Evolutionary conservation across 2,113 vertebrate genomes (phyloP).

Genomic region (Paramormyrops kingsleyae): DNA sequence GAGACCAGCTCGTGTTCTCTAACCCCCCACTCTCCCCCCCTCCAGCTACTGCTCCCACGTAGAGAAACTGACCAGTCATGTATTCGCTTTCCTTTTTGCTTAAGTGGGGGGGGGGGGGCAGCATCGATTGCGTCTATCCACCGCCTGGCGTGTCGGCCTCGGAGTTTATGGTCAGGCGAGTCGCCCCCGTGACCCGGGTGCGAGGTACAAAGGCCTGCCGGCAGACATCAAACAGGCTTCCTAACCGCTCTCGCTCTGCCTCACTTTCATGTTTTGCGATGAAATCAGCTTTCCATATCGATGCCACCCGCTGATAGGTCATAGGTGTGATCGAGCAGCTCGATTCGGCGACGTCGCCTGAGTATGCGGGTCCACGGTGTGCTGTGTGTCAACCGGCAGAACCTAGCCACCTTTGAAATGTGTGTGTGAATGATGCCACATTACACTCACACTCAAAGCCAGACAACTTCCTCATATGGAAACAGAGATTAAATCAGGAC

Average conservation of each 20-base stretch:
- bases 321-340: neutral
- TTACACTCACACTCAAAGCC: neutral
- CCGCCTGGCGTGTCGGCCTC: conserved; percentile 3
- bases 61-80: neutral
- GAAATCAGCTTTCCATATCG: neutral
- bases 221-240: neutral
- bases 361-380: neutral
- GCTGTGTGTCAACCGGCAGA: neutral
- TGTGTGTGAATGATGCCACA: neutral
- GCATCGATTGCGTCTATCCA: neutral
- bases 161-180: neutral
- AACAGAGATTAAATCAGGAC: neutral
- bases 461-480: neutral
- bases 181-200: neutral
- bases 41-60: neutral
- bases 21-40: conserved; percentile 27
- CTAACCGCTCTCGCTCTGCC: neutral
- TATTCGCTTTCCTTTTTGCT: conserved; percentile 18
- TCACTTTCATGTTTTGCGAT: neutral
- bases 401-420: neutral
- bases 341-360: neutral
- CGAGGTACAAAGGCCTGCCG: neutral
- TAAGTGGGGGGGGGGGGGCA: neutral
- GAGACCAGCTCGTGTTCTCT: conserved; percentile 52
- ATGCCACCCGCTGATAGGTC: neutral